Conservation (phyloP, 1,140 invertebrate species). For the Rhagoletis pomonella region DNA sequence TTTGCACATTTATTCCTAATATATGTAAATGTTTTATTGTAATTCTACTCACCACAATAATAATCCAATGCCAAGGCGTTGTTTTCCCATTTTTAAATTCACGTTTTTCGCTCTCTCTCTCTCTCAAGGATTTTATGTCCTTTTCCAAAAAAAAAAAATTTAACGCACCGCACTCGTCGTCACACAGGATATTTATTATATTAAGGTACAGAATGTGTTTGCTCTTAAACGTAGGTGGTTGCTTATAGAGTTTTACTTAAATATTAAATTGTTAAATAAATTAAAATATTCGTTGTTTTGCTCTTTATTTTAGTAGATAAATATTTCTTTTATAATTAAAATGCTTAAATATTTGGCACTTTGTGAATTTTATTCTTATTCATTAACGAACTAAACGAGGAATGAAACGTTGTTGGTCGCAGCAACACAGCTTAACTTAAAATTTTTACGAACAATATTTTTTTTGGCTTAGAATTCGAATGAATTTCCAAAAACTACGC, state of each 20-base stretch:
- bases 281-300: background rate
- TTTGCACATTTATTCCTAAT: too few relatives aligned
- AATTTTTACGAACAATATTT: background rate
- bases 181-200: conserved; percentile 37
- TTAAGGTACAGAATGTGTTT: conserved; percentile 28
- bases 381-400: background rate
- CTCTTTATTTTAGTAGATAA: conserved; percentile 65
- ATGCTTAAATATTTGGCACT: conserved; percentile 67
- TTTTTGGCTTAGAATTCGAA: background rate
- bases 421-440: background rate
- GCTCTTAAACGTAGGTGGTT: conserved; percentile 3
- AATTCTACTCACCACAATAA: conserved; percentile 54
- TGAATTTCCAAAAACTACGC: background rate
- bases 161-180: background rate
- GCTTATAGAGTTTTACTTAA: background rate
- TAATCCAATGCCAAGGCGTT: conserved; percentile 54
- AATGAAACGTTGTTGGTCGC: background rate
- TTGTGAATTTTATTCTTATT: background rate
- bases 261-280: conserved; percentile 44
- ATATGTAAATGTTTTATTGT: too few relatives aligned
- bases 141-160: background rate
- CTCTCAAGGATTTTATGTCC: background rate
- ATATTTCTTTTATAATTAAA: conserved; percentile 70
- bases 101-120: background rate
- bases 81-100: conserved; percentile 41